These are phyloP conservation scores for Premnoplex brunnescens DNA, from an alignment of 2,797 vertebrate genomes.

Conservation along the genomic window DNA sequence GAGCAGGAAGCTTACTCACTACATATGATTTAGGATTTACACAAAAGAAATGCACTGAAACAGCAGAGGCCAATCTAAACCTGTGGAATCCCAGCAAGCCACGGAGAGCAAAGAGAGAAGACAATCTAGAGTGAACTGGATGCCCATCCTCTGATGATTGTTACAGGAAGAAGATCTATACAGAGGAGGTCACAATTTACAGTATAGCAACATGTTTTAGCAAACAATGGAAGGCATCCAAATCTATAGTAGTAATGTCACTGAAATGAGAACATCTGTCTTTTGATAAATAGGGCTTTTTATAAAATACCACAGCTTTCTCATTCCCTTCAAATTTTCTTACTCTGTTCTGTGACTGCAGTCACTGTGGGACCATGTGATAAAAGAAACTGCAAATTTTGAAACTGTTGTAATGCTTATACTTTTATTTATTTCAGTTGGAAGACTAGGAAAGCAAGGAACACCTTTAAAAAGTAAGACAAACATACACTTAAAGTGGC, in stretches of 20 bases:
- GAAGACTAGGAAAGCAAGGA: neutral
- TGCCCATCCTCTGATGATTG: neutral
- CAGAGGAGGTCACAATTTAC: neutral
- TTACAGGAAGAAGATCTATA: neutral
- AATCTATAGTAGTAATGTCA: neutral
- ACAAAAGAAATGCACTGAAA: neutral
- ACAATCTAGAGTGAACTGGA: neutral
- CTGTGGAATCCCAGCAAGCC: neutral
- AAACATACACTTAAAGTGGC: conserved; percentile 82
- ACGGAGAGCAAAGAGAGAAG: neutral
- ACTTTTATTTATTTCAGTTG: neutral
- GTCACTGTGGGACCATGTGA: neutral
- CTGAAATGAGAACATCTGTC: neutral
- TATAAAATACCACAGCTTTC: neutral
- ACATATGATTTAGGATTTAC: neutral
- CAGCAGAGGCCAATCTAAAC: neutral
- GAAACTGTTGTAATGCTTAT: neutral
- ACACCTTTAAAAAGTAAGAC: neutral
- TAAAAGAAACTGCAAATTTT: neutral
- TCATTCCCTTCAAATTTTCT: neutral
- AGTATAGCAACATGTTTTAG: neutral
- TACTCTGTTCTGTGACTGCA: neutral
- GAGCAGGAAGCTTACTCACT: neutral
- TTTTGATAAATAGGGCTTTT: neutral
- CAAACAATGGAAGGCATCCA: neutral